These are phyloP conservation scores for Lophotriccus pileatus DNA, from an alignment of 2,797 vertebrate species.

Conservation along the genomic window DNA sequence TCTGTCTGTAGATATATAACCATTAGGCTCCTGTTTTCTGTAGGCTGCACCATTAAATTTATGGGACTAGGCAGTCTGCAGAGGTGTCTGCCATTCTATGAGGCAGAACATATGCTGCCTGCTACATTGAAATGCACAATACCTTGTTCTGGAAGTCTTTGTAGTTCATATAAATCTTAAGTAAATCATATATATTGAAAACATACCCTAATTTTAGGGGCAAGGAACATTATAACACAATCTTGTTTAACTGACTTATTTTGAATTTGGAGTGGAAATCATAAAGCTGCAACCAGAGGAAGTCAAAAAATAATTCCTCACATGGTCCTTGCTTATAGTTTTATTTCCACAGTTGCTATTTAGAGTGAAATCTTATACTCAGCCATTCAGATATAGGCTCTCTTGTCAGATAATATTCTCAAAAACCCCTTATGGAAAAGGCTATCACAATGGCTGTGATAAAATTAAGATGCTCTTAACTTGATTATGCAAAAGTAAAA, in stretches of 20 bases:
- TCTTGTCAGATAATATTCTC: neutral
- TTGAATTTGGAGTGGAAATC: neutral
- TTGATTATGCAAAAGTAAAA: neutral
- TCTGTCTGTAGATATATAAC: constrained; percentile 18
- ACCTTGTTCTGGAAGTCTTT: neutral
- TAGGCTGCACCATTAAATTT: constrained; percentile 7
- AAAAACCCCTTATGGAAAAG: neutral
- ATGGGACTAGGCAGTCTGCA: constrained; percentile 2
- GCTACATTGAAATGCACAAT: neutral
- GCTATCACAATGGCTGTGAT: neutral
- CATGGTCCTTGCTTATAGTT: neutral
- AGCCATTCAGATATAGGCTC: neutral
- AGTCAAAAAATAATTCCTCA: neutral
- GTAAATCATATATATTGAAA: neutral
- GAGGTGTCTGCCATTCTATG: constrained; percentile 23
- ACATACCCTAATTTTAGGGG: neutral
- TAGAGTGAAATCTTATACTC: neutral
- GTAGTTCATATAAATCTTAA: neutral
- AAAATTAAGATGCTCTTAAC: neutral
- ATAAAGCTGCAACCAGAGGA: neutral
- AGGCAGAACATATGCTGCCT: constrained; percentile 12
- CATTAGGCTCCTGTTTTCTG: constrained; percentile 24
- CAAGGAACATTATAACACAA: neutral
- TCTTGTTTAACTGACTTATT: neutral
- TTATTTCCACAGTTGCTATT: neutral